Conservation (phyloP, 2,797 vertebrate species). For the Leptatherina wallacei region DNA sequence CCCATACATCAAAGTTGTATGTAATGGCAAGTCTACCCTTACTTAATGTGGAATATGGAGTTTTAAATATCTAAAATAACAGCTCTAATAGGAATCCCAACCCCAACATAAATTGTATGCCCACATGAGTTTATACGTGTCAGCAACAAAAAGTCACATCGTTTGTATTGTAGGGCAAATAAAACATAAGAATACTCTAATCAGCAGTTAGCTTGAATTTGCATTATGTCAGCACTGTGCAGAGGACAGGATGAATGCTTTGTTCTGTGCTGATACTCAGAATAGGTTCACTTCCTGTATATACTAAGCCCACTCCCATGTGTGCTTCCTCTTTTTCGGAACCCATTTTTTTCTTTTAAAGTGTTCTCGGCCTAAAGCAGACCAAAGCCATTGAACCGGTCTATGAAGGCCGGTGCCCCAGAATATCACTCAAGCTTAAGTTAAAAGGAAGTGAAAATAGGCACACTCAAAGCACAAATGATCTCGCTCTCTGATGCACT, state of each 20-base stretch:
- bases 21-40: no score
- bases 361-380: background rate
- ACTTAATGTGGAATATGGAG: no score
- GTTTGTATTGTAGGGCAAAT: constrained; percentile 2
- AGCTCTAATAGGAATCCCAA: no score
- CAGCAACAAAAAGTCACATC: background rate
- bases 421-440: constrained; percentile 4
- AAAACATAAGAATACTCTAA: background rate
- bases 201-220: constrained; percentile 37
- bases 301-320: constrained; percentile 47
- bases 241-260: constrained; percentile 55
- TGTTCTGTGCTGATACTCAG: constrained; percentile 50
- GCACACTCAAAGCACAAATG: constrained; percentile 6
- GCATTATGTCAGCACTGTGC: constrained; percentile 26
- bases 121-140: background rate
- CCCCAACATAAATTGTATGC: background rate
- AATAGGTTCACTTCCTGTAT: constrained; percentile 67
- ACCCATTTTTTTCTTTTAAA: constrained; percentile 26
- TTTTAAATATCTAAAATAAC: no score
- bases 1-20: no score
- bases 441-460: constrained; percentile 30
- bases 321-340: constrained; percentile 68
- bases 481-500: constrained; percentile 21
- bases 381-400: constrained; percentile 9
- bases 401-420: constrained; percentile 4